Evolutionary conservation across 35 echinoderm and acorn worm genomes (phyloP), one percentile per base, ranked within the genome.

Genomic region (Chiridota heheva): DNA sequence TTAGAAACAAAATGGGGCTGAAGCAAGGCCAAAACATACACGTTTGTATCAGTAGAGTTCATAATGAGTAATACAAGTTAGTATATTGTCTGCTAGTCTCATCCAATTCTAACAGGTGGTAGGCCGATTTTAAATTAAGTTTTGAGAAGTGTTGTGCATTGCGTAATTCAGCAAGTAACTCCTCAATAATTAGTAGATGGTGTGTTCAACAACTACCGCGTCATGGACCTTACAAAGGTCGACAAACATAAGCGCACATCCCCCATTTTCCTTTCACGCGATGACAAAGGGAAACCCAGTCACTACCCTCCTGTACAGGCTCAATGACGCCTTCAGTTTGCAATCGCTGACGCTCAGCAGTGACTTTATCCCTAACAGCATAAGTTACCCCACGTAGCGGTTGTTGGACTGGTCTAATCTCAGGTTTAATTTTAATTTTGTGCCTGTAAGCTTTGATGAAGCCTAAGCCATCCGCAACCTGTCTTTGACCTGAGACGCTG

Each of bases 11-110:
- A 77, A 51, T 46, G 84, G 90, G 5, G 77, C 84, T 38, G 78
- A 91, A 33, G 90, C 83, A 49, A 87, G 70, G 5, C 90, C 83
- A 42, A 86, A 87, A 44, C 83, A 87, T 46, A 92, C 76, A n/a
- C 77, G 15, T 43, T 80, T 62, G 33, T 72, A 92, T 27, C 44
- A 78, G 38, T 60, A 87, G 17, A 82, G 30, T 24, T 84, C 84
- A 49, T 63, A 38, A 68, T 94, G 85, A 4, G 84, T 88, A 55
- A 88, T 80, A 44, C 84, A 94, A 32, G 85, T 46, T n/a, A n/a
- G n/a, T n/a, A n/a, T n/a, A n/a, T n/a, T n/a, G n/a, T n/a, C n/a
- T n/a, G n/a, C n/a, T n/a, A n/a, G n/a, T n/a, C n/a, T n/a, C n/a
- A n/a, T 85, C 40, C 30, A 85, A 40, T 42, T 63, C 36, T 68